Base-by-base conservation (phyloP, 2,888 invertebrate genomes). In the Eupelmus urozonus region DNA sequence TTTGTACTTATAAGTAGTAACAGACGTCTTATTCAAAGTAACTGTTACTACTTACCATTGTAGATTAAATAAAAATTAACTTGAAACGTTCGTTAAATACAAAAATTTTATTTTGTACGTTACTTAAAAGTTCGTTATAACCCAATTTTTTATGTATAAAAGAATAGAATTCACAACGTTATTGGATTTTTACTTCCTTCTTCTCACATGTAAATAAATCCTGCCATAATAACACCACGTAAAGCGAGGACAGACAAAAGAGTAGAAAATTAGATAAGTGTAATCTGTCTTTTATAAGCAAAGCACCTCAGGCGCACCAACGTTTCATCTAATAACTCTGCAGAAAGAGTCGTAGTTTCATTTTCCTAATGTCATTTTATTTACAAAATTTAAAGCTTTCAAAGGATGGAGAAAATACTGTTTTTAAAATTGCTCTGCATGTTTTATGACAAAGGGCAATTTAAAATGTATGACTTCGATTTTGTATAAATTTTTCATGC, bases 351-450 rank as follows among this genome's bases (percentile, higher is more conserved):
- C 23, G 18, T 18, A 16, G 23, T 20, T 20, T 16, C 16, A 23
- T 53, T 53, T 53, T 53, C 53, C 20, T 53, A 53, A 53, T 53
- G 18, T 53, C 16, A 49, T 49, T 49, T 49, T 16, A 49, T 16
- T 16, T 11, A 11, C 16, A 11, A 53, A 4, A 23, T 53, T 53
- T 53, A 5, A 16, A 3, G n/a, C n/a, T n/a, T 49, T 49, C n/a
- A 49, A 49, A 49, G n/a, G n/a, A 49, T 49, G 16, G 4, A 3
- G n/a, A 49, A 4, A 49, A 49, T 34, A 34, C 34, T 34, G 9
- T 34, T 34, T 34, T 34, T 5, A 34, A 34, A 34, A 34, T 34
- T 34, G 34, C 34, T 5, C n/a, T n/a, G n/a, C n/a, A n/a, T n/a
- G n/a, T n/a, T n/a, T n/a, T n/a, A n/a, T n/a, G n/a, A n/a, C n/a